These are phyloP conservation scores for Stenoptilia bipunctidactyla DNA, from an alignment of 2,888 invertebrate genomes.

Conservation along the genomic window DNA sequence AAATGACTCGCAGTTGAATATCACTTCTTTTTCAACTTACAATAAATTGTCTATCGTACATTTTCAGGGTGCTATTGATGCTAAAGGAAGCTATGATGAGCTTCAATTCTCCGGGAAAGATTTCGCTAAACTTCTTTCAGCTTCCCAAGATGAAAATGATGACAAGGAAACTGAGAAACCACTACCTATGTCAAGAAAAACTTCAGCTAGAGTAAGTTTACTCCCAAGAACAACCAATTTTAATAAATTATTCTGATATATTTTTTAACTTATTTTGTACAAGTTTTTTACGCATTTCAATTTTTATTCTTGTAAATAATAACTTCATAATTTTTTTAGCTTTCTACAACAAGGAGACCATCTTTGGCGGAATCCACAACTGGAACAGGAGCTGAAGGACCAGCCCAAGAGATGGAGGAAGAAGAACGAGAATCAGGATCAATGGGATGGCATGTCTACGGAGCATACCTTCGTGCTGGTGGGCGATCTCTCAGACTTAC, in stretches of 20 bases:
- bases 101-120: constrained; percentile 69
- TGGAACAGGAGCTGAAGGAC: constrained; percentile 41
- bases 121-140: constrained; percentile 69
- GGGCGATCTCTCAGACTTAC: constrained; percentile 66
- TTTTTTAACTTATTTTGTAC: too few species aligned
- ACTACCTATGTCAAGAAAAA: constrained; percentile 41
- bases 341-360: constrained; percentile 55
- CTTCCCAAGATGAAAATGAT: constrained; percentile 55
- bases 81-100: constrained; percentile 72
- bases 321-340: constrained; percentile 21
- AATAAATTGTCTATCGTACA: too few species aligned
- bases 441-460: constrained; percentile 74
- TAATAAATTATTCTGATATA: too few species aligned
- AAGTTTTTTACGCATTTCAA: too few species aligned
- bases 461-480: constrained; percentile 72
- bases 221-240: too few species aligned
- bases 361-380: constrained; percentile 58
- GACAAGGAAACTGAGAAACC: constrained; percentile 39
- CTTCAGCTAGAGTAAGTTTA: constrained; percentile 48
- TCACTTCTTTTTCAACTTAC: background rate
- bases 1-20: background rate
- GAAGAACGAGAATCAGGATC: constrained; percentile 75
- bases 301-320: too few species aligned
- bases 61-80: constrained; percentile 65
- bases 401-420: constrained; percentile 71